Percentiles rank a stretch among this genome's conserved stretches.
These are phyloP conservation scores for Habropoda laboriosa DNA, from an alignment of 1,140 invertebrate species.

Conservation along the genomic window DNA sequence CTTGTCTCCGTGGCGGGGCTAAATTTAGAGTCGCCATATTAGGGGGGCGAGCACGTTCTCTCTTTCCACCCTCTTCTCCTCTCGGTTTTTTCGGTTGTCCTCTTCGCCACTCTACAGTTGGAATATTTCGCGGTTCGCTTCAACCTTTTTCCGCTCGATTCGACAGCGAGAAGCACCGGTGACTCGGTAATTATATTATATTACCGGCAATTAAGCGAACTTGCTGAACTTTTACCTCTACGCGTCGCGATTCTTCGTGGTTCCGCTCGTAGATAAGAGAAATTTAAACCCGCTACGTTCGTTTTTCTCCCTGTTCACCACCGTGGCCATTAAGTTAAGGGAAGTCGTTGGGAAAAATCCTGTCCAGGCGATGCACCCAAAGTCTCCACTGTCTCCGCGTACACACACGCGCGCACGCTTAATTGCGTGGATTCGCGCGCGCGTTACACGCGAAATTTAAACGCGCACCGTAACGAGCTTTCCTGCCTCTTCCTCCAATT, in stretches of 20 bases:
- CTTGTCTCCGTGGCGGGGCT: constrained; percentile 41
- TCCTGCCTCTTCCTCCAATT: neutral
- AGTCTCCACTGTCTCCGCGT: neutral
- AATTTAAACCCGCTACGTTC: constrained; percentile 12
- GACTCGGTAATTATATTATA: constrained; percentile 43
- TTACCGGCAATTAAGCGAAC: constrained; percentile 43
- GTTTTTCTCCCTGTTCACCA: neutral
- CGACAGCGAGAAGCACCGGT: constrained; percentile 6
- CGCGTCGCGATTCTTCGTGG: constrained; percentile 21
- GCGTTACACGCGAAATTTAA: neutral
- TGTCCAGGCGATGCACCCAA: constrained; percentile 5
- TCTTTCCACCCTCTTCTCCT: too few species aligned
- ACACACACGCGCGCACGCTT: too few species aligned
- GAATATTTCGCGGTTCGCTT: constrained; percentile 11
- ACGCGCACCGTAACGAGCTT: neutral
- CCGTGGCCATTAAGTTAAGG: constrained; percentile 28
- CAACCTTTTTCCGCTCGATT: constrained; percentile 31
- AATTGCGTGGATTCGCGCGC: constrained; percentile 14
- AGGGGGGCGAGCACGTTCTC: neutral
- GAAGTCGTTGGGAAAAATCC: constrained; percentile 18
- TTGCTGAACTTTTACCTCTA: constrained; percentile 26
- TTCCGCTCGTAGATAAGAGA: constrained; percentile 31
- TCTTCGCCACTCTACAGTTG: neutral
- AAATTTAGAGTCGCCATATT: constrained; percentile 47
- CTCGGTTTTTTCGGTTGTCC: neutral